These are phyloP conservation scores for Drosophila sucinea DNA, from an alignment of 1,140 invertebrate genomes.

Conservation along the genomic window DNA sequence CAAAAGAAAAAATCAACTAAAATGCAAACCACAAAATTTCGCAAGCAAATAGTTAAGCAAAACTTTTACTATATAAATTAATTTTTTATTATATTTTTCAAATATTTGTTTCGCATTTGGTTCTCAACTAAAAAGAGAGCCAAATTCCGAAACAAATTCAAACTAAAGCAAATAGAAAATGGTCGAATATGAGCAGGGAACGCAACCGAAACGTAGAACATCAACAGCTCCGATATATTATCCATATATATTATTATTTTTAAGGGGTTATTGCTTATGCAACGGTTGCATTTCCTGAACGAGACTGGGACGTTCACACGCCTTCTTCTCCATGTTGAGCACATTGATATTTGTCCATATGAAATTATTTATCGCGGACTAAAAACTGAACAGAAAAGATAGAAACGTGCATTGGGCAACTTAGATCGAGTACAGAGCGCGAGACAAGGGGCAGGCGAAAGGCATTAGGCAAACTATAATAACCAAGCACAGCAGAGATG, in stretches of 20 bases:
- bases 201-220: not conserved
- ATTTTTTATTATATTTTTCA: slow-evolving; percentile 15
- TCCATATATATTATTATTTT: too few relatives aligned
- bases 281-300: not conserved
- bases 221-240: too few relatives aligned
- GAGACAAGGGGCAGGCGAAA: slow-evolving; percentile 8
- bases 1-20: slow-evolving; percentile 68
- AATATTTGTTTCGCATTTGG: slow-evolving; percentile 66
- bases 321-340: not conserved
- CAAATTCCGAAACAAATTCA: slow-evolving; percentile 65
- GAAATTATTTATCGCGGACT: not conserved
- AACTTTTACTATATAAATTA: slow-evolving; percentile 16
- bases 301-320: not conserved
- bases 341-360: not conserved
- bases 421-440: slow-evolving; percentile 2
- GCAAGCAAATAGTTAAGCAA: slow-evolving; percentile 11
- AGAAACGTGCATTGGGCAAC: slow-evolving; percentile 1
- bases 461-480: slow-evolving; percentile 11
- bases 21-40: slow-evolving; percentile 14
- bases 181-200: slow-evolving; percentile 5
- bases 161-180: slow-evolving; percentile 23
- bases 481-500: slow-evolving; percentile 19
- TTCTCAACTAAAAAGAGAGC: slow-evolving; percentile 34
- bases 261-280: too few relatives aligned
- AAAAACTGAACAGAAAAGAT: slow-evolving; percentile 1